Base-by-base conservation (phyloP, 2,113 vertebrate genomes). In the Sturnira hondurensis region DNA sequence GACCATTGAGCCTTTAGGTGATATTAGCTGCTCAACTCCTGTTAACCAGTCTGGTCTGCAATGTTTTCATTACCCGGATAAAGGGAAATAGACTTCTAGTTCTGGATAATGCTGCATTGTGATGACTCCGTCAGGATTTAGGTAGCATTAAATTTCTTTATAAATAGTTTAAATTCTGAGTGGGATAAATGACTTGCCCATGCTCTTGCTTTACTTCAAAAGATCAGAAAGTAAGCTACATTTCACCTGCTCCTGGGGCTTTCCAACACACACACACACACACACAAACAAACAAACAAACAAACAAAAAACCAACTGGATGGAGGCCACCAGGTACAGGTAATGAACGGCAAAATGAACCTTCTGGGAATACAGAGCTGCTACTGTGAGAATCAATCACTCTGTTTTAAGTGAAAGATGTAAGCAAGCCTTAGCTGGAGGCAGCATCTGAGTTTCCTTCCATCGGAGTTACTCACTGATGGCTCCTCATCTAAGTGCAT, bases 51-150 rank as follows among this genome's bases (percentile, higher is more conserved):
- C 24, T 58, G 84, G 26, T 76, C 45, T 45, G 38, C 5, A 38
- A 16, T 87, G 67, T 90, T 85, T 91, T 90, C n/a, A 22, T 95
- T 81, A 33, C 47, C 38, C 1, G 0, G 45, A 7, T 26, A 33
- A 90, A 83, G 45, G 58, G 86, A 94, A 81, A 63, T 45, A 56
- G 84, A 93, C 58, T 83, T 94, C 38, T 82, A 84, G 80, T 95
- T 93, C 80, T 87, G 68, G 56, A 38, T 94, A 47, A 70, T 77
- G 54, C 81, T 41, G 93, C 52, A 93, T 41, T 74, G 38, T 52
- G 84, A 84, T 22, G 89, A 58, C 4, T 47, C 26, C 58, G 74
- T 63, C 5, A 74, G 77, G 38, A 90, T 67, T 80, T 26, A 61
- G 71, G 38, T 52, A 7, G 31, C 80, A 73, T 85, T 90, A 76